Evolutionary conservation across 2,113 vertebrate species (phyloP).

Genomic region (Antennarius striatus): DNA sequence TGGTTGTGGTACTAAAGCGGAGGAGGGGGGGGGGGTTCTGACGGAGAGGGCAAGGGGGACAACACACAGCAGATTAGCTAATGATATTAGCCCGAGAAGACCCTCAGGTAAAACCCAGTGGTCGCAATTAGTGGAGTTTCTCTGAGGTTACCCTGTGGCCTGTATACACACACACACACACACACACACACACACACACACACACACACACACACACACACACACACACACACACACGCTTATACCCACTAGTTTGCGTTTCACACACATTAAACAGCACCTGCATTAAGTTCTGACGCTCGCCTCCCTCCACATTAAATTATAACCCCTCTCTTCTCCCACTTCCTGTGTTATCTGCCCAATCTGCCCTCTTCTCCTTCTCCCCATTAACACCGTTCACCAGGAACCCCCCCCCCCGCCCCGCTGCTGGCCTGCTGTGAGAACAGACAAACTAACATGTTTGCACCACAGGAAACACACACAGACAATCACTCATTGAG

Average conservation of each 20-base stretch:
- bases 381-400: conserved; percentile 64
- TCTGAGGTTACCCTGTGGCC: conserved; percentile 71
- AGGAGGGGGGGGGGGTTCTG: conserved; percentile 31
- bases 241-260: conserved; percentile 15
- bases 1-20: conserved; percentile 79
- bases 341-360: conserved; percentile 24
- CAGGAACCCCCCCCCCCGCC: conserved; percentile 47
- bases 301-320: conserved; percentile 39
- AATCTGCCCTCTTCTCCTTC: conserved; percentile 37
- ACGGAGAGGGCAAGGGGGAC: conserved; percentile 73
- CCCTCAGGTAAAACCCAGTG: conserved; percentile 77
- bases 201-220: conserved; percentile 18
- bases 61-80: conserved; percentile 82
- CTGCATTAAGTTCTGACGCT: conserved; percentile 41
- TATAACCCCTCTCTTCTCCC: conserved; percentile 26
- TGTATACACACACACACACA: conserved; percentile 21
- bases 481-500: conserved; percentile 53
- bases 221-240: conserved; percentile 17
- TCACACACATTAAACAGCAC: conserved; percentile 33
- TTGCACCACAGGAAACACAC: conserved; percentile 67
- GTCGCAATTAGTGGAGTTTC: conserved; percentile 80
- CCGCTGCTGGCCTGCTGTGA: conserved; percentile 71
- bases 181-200: conserved; percentile 17
- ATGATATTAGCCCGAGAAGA: conserved; percentile 79
- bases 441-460: conserved; percentile 74